Conservation (phyloP, 2,888 invertebrate genomes). For the Monochamus alternatus region DNA sequence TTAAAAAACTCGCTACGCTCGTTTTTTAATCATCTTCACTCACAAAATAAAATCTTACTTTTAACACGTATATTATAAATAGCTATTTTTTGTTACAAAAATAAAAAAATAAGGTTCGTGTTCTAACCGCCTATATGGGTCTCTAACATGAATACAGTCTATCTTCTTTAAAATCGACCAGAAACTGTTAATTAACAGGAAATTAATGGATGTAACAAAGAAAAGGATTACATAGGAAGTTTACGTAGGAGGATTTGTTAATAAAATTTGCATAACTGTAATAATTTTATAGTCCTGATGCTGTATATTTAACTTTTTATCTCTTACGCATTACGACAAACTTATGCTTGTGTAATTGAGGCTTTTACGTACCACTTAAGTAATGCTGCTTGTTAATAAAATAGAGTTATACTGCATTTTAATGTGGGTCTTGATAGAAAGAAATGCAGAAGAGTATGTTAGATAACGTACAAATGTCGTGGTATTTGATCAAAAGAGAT, state of each 20-base stretch:
- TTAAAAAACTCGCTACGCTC: too few relatives aligned
- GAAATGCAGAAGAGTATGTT: neutral
- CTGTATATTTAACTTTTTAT: too few relatives aligned
- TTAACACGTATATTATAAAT: too few relatives aligned
- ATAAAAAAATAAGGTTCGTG: neutral
- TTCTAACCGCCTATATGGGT: constrained; percentile 11
- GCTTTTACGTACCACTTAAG: neutral
- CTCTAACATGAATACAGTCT: neutral
- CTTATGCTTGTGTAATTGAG: neutral
- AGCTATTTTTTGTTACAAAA: too few relatives aligned
- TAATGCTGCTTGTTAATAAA: neutral
- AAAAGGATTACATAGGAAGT: too few relatives aligned
- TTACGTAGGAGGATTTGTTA: too few relatives aligned
- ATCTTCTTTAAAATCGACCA: too few relatives aligned
- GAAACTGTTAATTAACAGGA: too few relatives aligned
- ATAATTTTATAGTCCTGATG: neutral
- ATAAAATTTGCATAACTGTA: neutral
- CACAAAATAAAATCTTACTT: too few relatives aligned
- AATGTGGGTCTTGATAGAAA: neutral
- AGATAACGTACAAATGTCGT: neutral
- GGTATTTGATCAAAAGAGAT: neutral
- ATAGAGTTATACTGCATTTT: neutral
- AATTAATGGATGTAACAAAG: too few relatives aligned
- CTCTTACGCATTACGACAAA: neutral
- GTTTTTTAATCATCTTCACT: too few relatives aligned